A percentile compares a stretch with the other conserved stretches of the same genome.
Conservation (phyloP, 2,113 vertebrate species). For the Corynorhinus townsendii region DNA sequence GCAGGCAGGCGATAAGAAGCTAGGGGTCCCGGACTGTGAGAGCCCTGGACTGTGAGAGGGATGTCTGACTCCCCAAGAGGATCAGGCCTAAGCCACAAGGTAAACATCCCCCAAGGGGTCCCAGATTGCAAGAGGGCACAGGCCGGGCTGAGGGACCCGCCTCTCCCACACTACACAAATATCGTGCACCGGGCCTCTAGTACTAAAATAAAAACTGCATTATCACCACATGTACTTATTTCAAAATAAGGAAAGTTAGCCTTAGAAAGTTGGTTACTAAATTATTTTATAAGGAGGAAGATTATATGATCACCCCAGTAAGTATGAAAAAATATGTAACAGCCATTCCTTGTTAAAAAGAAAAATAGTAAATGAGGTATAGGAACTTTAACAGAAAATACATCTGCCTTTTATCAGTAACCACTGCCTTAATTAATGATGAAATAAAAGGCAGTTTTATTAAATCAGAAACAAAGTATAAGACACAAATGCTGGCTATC, state of each 20-base stretch:
- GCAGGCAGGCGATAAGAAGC: no score
- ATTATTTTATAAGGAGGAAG: not conserved
- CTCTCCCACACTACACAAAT: no score
- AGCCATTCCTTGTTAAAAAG: not conserved
- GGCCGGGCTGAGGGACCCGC: no score
- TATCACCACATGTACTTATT: not conserved
- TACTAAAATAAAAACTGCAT: not conserved
- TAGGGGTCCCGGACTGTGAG: no score
- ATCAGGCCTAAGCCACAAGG: no score
- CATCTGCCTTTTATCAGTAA: not conserved
- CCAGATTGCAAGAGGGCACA: no score
- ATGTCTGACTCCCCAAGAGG: no score
- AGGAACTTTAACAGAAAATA: not conserved
- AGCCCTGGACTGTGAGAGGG: no score
- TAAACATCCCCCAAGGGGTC: no score
- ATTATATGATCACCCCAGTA: not conserved
- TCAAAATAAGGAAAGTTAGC: not conserved
- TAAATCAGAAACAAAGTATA: conserved; percentile 16
- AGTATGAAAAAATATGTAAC: not conserved
- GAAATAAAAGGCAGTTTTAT: not conserved
- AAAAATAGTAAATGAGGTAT: not conserved
- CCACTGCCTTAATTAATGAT: not conserved
- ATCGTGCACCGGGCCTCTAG: no score
- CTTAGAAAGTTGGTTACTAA: not conserved
- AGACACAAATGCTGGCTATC: not conserved